Base-by-base conservation (phyloP, 1,140 invertebrate species). In the Tenebrio molitor region DNA sequence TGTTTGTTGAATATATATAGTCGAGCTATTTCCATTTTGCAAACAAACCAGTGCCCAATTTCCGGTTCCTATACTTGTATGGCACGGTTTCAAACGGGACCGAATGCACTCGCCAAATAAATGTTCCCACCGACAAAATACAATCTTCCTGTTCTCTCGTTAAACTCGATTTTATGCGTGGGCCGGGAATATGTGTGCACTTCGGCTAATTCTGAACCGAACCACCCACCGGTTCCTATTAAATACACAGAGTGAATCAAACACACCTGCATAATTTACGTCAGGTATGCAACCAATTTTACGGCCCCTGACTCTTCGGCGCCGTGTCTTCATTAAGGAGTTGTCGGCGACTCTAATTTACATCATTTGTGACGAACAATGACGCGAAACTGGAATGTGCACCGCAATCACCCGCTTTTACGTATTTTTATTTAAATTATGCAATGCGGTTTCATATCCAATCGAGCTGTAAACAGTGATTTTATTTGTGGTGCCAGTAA, bases 1-100 rank as follows among this genome's bases (percentile, higher is more conserved):
- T 58, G 50, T 58, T 29, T 58, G 50, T 25, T 14, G n/a, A 58
- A 50, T 50, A 50, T 50, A 50, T 21, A 50, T 21, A 58, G 50
- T 58, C 50, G 50, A 58, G 50, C 50, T 58, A 58, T 58, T 58
- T 58, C 21, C 50, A 58, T 58, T 29, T 58, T 58, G 50, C 50
- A 58, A 58, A 58, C 50, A 58, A 58, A 58, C 23, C 19, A 58
- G 23, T 29, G 50, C 15, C 50, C 21, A 25, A 58, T 58, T 58
- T 58, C 50, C 50, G 50, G 50, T 58, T 58, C 50, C 50, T 58
- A 21, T 50, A 19, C 16, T 17, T 50, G 16, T 50, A 58, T 58
- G 23, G 23, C 50, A 58, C 23, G 23, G 19, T 58, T 58, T 58
- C 23, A 58, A 58, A 58, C 23, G 50, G 23, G 14, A 15, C 50